These are phyloP conservation scores for Rhyacichthys aspro DNA, from an alignment of 2,797 vertebrate genomes.

Conservation along the genomic window DNA sequence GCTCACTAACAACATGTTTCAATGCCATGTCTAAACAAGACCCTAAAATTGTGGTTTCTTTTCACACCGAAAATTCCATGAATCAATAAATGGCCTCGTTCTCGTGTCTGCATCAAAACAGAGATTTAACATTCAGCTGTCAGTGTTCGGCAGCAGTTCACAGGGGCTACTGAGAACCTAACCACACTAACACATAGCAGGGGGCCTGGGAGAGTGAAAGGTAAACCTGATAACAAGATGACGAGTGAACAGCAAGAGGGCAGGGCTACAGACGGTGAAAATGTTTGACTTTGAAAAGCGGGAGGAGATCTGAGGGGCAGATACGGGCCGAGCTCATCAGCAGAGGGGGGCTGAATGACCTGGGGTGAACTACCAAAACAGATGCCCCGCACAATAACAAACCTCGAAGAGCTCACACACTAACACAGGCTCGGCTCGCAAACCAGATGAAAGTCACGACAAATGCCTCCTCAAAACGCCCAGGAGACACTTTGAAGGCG, in stretches of 20 bases:
- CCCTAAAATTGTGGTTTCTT: background rate
- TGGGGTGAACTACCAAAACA: slow-evolving; percentile 17
- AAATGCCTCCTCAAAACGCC: slow-evolving; percentile 17
- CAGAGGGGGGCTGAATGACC: slow-evolving; percentile 37
- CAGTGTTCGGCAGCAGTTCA: too few relatives aligned
- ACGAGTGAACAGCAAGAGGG: slow-evolving; percentile 34
- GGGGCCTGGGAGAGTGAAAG: slow-evolving; percentile 41
- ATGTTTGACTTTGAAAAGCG: slow-evolving; percentile 39
- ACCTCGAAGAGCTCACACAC: background rate
- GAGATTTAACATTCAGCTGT: slow-evolving; percentile 31
- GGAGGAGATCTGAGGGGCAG: slow-evolving; percentile 48
- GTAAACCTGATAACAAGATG: slow-evolving; percentile 41
- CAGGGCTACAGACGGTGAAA: slow-evolving; percentile 27
- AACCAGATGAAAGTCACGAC: slow-evolving; percentile 42
- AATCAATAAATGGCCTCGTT: slow-evolving; percentile 33
- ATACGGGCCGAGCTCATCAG: slow-evolving; percentile 53
- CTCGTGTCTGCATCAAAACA: slow-evolving; percentile 14
- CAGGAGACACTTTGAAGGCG: slow-evolving; percentile 31
- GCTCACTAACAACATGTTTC: background rate
- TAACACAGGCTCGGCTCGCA: background rate
- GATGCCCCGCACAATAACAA: background rate
- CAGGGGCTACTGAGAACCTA: too few relatives aligned
- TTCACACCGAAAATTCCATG: slow-evolving; percentile 19
- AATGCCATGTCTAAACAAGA: background rate
- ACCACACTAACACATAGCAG: slow-evolving; percentile 11